These are phyloP conservation scores for Halictus ligatus DNA, from an alignment of 2,888 invertebrate genomes.

Conservation along the genomic window DNA sequence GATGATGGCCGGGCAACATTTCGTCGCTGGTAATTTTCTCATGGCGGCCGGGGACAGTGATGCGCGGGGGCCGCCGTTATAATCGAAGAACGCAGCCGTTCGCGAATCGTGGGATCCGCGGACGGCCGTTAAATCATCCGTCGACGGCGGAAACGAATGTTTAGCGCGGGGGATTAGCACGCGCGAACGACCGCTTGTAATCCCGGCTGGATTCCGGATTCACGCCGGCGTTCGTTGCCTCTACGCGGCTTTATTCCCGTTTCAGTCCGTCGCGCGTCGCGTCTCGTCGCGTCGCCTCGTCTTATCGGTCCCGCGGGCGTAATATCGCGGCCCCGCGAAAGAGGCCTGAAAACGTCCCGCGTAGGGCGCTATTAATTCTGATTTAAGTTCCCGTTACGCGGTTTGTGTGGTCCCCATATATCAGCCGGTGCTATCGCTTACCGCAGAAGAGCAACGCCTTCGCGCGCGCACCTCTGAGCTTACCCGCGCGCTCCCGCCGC, in stretches of 20 bases:
- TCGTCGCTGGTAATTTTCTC: constrained; percentile 11
- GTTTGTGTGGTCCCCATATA: constrained; percentile 82
- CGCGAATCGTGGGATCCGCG: constrained; percentile 31
- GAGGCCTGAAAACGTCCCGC: constrained; percentile 64
- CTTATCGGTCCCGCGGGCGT: background rate
- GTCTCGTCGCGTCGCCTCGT: background rate
- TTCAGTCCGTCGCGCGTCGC: background rate
- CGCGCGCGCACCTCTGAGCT: constrained; percentile 46
- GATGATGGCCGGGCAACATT: background rate
- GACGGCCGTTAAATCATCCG: constrained; percentile 34
- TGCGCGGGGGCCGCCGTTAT: constrained; percentile 6
- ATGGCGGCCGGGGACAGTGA: background rate
- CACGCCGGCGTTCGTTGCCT: background rate
- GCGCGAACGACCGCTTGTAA: constrained; percentile 34
- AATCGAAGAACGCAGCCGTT: constrained; percentile 20
- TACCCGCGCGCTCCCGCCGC: background rate
- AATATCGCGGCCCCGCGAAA: background rate
- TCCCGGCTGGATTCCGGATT: constrained; percentile 35
- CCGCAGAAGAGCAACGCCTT: constrained; percentile 67
- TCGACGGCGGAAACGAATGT: constrained; percentile 3
- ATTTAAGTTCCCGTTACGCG: constrained; percentile 80
- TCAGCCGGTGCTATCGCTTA: constrained; percentile 75
- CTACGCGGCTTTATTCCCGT: background rate
- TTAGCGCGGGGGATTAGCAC: constrained; percentile 11
- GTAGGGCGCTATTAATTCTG: constrained; percentile 80